Evolutionary conservation across 2,888 invertebrate species (phyloP).

Genomic region (Pomacea canaliculata): DNA sequence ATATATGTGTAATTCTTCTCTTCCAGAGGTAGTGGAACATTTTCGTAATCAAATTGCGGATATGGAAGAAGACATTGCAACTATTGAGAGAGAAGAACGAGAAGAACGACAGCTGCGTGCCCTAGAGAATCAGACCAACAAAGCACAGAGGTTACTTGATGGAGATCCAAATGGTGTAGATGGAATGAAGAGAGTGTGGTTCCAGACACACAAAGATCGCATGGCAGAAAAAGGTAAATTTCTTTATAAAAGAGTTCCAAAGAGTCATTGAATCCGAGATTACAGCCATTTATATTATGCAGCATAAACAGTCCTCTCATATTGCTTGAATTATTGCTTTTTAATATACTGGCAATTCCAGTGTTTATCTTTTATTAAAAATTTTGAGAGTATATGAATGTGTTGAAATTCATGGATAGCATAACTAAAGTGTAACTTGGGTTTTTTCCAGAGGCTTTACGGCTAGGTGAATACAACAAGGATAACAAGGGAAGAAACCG

Average conservation of each 20-base stretch:
- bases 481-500: conserved; percentile 6
- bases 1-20: no score
- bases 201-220: conserved; percentile 78
- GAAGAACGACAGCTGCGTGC: conserved; percentile 86
- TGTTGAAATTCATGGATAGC: no score
- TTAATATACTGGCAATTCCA: no score
- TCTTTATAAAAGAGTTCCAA: background rate
- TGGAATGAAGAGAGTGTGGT: conserved; percentile 76
- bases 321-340: no score
- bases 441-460: conserved; percentile 44
- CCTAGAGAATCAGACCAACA: conserved; percentile 86
- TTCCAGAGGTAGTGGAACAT: conserved; percentile 85
- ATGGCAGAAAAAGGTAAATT: conserved; percentile 30
- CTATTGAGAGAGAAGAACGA: conserved; percentile 82
- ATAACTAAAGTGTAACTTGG: background rate
- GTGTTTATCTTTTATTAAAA: no score
- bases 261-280: background rate
- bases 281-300: no score
- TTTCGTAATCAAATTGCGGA: conserved; percentile 81
- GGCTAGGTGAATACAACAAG: conserved; percentile 49
- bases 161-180: conserved; percentile 70
- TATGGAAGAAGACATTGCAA: conserved; percentile 84
- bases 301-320: no score
- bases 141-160: conserved; percentile 77
- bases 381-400: background rate